Evolutionary conservation across 2,888 invertebrate genomes (phyloP).

Genomic region (Heliconius erato): DNA sequence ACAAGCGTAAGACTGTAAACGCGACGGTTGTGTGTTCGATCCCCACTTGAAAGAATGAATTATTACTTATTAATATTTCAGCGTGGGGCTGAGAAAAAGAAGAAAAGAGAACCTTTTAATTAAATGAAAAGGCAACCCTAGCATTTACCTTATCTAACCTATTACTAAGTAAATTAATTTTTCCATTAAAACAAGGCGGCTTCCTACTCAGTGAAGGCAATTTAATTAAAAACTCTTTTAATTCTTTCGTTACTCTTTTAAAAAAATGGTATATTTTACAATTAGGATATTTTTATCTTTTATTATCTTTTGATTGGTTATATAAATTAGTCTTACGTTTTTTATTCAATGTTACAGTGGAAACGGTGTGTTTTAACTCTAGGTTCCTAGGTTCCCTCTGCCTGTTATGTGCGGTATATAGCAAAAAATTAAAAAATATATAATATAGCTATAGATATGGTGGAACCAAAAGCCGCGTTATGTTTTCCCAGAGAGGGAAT

Average conservation of each 20-base stretch:
- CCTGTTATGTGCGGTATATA: not conserved
- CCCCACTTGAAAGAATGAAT: no score
- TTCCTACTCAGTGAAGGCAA: not conserved
- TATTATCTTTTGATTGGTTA: not conserved
- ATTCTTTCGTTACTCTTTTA: not conserved
- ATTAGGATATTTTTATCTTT: not conserved
- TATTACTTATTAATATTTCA: no score
- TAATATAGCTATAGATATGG: no score
- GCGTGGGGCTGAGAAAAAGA: not conserved
- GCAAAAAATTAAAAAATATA: not conserved
- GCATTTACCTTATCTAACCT: not conserved
- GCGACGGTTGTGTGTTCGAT: no score
- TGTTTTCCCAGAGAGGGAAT: no score
- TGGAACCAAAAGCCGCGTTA: no score
- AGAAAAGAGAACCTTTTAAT: not conserved
- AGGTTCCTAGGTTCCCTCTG: not conserved
- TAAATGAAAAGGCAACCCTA: not conserved
- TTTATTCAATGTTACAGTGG: not conserved
- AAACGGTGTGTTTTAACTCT: not conserved
- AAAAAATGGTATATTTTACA: not conserved
- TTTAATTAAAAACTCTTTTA: constrained; percentile 16
- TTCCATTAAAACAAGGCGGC: constrained; percentile 3
- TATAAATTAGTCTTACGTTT: no score
- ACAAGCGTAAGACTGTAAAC: no score
- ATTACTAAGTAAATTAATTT: not conserved